Base-by-base conservation (phyloP, 2,888 invertebrate genomes). In the Macrostomum cliftonense region DNA sequence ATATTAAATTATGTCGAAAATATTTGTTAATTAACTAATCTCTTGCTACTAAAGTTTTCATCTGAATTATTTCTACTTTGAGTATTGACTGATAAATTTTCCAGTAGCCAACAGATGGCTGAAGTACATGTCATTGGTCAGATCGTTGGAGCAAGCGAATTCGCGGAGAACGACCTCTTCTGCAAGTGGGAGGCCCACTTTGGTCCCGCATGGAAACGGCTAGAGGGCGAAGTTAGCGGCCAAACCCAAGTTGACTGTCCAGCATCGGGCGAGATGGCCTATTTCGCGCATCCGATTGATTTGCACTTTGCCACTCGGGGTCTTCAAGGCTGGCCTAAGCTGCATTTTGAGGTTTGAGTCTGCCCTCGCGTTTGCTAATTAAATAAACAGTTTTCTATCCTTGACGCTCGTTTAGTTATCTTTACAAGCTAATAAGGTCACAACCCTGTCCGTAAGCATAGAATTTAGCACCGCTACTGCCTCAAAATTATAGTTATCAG, bases 251-350 rank as follows among this genome's bases (percentile, higher is more conserved):
- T 84, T 1, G 82, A 83, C 63, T 76, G 75, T 58, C 79, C 83
- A 47, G 75, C 78, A 57, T 77, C 80, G 63, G 77, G 79, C 55
- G 68, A 73, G 46, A 60, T 62, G 21, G 72, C 73, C 14, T 76
- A 79, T 61, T 97, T 93, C 81, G 77, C 79, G 54, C 93, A 89
- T 73, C 91, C 95, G 0, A 73, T 97, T 58, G 93, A 97, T 73
- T 73, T 97, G 50, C 93, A 95, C 73, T 81, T 86, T 67, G 78
- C 80, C 19, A 80, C 83, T 0, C 81, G 79, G 65, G 83, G 86
- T 47, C 75, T 89, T 51, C 84, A 85, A 76, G 87, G 89, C 60
- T 95, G 95, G 85, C 97, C 95, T 7, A 88, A 89, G 71, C 72
- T 97, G 55, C 78, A 84, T 59, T 70, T 95, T 37, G 88, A 95